Base-by-base conservation (phyloP, 2,797 vertebrate species). In the Hoplostethus mediterraneus region DNA sequence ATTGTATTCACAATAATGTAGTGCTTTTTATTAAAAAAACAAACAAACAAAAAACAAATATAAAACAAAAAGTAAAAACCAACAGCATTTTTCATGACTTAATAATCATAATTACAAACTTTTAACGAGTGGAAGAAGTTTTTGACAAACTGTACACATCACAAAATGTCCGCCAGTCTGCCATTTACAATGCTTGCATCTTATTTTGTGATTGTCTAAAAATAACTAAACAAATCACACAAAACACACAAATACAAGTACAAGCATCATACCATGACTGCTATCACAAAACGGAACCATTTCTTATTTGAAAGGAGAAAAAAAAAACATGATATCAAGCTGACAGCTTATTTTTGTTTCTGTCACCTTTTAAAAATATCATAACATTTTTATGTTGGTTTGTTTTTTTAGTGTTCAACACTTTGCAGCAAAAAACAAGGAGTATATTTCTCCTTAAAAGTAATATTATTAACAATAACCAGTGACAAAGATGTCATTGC, bases 321-420 rank as follows among this genome's bases (percentile, higher is more conserved):
- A 88, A 73, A 87, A 89, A 82, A 94, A 92, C 90, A 91, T 94
- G 91, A 92, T 93, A 92, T 90, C 44, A 75, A 87, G 87, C 89
- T 63, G 90, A 94, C 92, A 92, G 83, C 57, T 84, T 71, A 77
- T 75, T 87, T 92, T 92, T 87, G 83, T 81, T 79, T 90, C 89
- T 76, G 91, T 91, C 92, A 79, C 81, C 78, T 52, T 93, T 90
- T 88, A 89, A 95, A 95, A 95, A 95, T 95, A 94, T 93, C 80
- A 88, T 90, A 94, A 95, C 92, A 94, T 95, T 94, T 94, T 94
- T 89, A 94, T 92, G 94, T 95, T 93, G 93, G 90, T 92, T 95
- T 94, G 93, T 93, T 95, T 95, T 95, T 95, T 95, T 95, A 95
- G 94, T 95, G 95, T 95, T 95, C 95, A 95, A 95, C 95, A 95